Evolutionary conservation across 2,888 invertebrate genomes (phyloP).

Genomic region (Hypselothyrea guttata): DNA sequence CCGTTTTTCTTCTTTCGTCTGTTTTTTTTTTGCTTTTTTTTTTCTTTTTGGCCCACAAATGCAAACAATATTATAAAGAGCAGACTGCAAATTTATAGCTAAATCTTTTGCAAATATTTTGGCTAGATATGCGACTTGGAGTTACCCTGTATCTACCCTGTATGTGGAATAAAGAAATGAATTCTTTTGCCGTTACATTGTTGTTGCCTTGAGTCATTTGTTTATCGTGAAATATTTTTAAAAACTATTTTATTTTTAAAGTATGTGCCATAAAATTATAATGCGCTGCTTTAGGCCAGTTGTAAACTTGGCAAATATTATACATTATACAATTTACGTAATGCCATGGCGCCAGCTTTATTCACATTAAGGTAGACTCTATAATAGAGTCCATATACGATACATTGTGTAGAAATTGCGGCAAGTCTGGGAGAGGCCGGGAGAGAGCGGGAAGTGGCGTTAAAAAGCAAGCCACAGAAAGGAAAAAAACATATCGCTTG

Average conservation of each 20-base stretch:
- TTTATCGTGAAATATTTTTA: neutral
- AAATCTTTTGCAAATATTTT: constrained; percentile 25
- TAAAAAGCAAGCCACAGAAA: no score
- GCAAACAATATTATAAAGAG: constrained; percentile 54
- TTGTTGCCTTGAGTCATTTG: neutral
- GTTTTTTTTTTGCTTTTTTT: no score
- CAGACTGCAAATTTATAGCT: constrained; percentile 45
- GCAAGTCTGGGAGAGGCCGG: neutral
- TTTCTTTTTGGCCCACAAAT: constrained; percentile 23
- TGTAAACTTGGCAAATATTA: constrained; percentile 29
- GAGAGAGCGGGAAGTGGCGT: no score
- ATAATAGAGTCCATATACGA: constrained; percentile 37
- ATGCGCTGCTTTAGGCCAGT: constrained; percentile 14
- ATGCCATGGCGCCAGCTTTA: constrained; percentile 66
- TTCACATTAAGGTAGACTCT: constrained; percentile 52
- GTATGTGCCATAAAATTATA: constrained; percentile 20
- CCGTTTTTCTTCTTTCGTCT: no score
- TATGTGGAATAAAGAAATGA: no score
- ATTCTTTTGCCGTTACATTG: no score
- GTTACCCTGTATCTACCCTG: constrained; percentile 9
- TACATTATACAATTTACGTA: constrained; percentile 65
- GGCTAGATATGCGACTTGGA: neutral
- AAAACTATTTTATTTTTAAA: constrained; percentile 1
- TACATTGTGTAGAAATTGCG: constrained; percentile 7
- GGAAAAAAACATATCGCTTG: no score